phyloP scores from a whole-genome alignment of 2,797 vertebrate genomes.

The Etheostoma perlongum region DNA sequence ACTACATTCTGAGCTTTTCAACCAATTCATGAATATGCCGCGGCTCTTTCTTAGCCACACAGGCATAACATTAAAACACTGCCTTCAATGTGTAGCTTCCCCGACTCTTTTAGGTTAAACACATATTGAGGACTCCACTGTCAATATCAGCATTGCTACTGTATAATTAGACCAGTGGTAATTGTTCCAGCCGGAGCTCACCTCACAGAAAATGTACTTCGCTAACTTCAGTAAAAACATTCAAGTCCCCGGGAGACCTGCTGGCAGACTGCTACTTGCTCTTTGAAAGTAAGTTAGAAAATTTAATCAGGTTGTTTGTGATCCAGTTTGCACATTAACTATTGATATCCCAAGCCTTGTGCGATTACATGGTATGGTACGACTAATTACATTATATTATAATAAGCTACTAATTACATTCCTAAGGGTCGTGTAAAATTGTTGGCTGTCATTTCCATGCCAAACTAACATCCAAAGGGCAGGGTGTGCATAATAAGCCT shows the following conservation, averaged over 20 bases:
- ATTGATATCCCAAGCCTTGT: conserved; percentile 60
- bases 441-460: conserved; percentile 70
- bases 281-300: conserved; percentile 67
- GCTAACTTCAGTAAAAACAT: conserved; percentile 70
- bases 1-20: neutral
- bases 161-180: conserved; percentile 61
- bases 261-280: conserved; percentile 66
- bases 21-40: neutral
- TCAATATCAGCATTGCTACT: conserved; percentile 42
- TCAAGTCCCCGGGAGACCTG: conserved; percentile 64
- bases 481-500: conserved; percentile 65
- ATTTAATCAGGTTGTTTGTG: conserved; percentile 76
- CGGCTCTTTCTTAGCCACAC: neutral
- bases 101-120: conserved; percentile 37
- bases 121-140: conserved; percentile 23
- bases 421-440: conserved; percentile 62
- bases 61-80: neutral
- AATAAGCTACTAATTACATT: conserved; percentile 70
- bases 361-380: conserved; percentile 55
- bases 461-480: conserved; percentile 66
- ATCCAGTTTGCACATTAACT: conserved; percentile 76
- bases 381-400: conserved; percentile 74
- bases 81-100: conserved; percentile 1
- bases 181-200: conserved; percentile 46
- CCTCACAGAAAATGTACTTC: conserved; percentile 69